These are phyloP conservation scores for Andricus quercusramuli DNA, from an alignment of 2,888 invertebrate genomes.

Conservation along the genomic window DNA sequence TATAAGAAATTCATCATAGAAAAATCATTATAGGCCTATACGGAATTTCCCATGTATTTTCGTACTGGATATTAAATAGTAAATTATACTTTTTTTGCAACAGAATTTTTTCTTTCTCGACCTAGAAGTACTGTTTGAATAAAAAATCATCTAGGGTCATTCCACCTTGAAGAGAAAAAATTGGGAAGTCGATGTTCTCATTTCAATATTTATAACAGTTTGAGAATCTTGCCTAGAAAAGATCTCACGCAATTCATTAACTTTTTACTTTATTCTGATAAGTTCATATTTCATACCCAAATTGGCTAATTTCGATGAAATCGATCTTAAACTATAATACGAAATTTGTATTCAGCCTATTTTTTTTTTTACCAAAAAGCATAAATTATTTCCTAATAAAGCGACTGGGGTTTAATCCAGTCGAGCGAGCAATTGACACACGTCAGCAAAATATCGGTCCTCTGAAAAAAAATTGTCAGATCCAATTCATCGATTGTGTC, in stretches of 20 bases:
- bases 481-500: conserved; percentile 33
- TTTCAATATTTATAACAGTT: conserved; percentile 22
- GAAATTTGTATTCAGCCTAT: neutral
- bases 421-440: conserved; percentile 12
- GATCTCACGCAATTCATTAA: conserved; percentile 18
- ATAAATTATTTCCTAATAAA: conserved; percentile 5
- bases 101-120: no score
- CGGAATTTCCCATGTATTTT: no score
- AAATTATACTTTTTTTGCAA: no score
- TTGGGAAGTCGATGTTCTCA: conserved; percentile 11
- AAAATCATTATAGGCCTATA: no score
- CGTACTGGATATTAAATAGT: no score
- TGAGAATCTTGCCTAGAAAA: neutral
- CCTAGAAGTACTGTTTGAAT: no score
- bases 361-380: neutral
- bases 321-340: neutral
- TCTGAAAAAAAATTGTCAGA: conserved; percentile 19
- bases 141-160: no score
- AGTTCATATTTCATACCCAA: neutral
- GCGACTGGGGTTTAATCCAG: conserved; percentile 3
- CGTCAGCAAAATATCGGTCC: conserved; percentile 24
- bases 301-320: neutral
- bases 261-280: neutral
- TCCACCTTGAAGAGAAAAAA: neutral
- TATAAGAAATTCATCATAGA: no score